Conservation (phyloP, 2,797 vertebrate genomes). For the Rhadinocentrus ornatus region DNA sequence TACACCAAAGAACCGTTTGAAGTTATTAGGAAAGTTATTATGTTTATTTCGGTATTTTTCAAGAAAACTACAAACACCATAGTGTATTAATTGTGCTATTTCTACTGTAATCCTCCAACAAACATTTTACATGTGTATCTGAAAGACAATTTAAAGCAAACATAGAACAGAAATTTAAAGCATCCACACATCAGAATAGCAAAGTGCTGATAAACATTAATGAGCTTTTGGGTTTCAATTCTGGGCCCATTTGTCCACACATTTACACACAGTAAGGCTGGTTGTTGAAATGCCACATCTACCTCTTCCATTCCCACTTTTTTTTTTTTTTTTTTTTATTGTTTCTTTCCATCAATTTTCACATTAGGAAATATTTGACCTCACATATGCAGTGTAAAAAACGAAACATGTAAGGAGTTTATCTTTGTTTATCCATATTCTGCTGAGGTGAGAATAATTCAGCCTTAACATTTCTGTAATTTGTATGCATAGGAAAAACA, state of each 20-base stretch:
- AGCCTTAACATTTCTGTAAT: constrained; percentile 28
- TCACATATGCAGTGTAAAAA: background rate
- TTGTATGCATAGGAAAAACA: constrained; percentile 17
- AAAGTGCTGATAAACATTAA: constrained; percentile 7
- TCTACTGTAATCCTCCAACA: constrained; percentile 34
- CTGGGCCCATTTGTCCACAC: constrained; percentile 3
- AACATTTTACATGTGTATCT: background rate
- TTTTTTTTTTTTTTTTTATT: constrained; percentile 21
- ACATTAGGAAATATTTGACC: constrained; percentile 16
- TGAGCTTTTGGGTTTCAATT: constrained; percentile 30
- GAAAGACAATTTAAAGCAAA: background rate
- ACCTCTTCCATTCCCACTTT: constrained; percentile 64
- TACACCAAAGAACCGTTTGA: constrained; percentile 73
- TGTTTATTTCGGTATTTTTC: constrained; percentile 37
- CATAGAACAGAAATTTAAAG: background rate
- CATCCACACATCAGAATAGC: background rate
- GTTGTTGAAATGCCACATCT: constrained; percentile 68
- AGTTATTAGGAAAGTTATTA: constrained; percentile 19
- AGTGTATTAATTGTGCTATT: constrained; percentile 30
- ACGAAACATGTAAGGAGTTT: background rate
- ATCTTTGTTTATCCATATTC: constrained; percentile 5
- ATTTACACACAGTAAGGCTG: constrained; percentile 46
- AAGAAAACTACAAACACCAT: background rate
- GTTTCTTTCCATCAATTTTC: constrained; percentile 8
- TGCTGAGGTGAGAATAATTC: constrained; percentile 6